Base-by-base conservation (phyloP, 1,140 invertebrate species). In the Phortica variegata region DNA sequence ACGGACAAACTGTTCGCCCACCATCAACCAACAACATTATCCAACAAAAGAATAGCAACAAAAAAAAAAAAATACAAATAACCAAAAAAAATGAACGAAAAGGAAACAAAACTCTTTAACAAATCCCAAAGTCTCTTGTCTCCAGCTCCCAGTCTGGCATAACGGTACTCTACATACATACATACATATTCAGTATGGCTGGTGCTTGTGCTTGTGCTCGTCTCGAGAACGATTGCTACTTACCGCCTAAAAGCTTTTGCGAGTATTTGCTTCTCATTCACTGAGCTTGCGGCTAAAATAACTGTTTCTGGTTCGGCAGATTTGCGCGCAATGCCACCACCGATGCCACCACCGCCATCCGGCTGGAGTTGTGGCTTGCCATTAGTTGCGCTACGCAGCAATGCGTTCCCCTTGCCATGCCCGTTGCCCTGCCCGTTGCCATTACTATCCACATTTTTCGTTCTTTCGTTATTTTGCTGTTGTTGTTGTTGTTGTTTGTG, bases 191-290 rank as follows among this genome's bases (percentile, higher is more conserved):
- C n/a, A n/a, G n/a, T n/a, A n/a, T n/a, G n/a, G n/a, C n/a, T n/a
- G n/a, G n/a, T n/a, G n/a, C n/a, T n/a, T n/a, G n/a, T n/a, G n/a
- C n/a, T n/a, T n/a, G n/a, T n/a, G n/a, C n/a, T n/a, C n/a, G n/a
- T n/a, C n/a, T n/a, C n/a, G n/a, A n/a, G n/a, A n/a, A n/a, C n/a
- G n/a, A n/a, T n/a, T 17, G 40, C 31, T 57, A 65, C 71, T 73
- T 55, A 74, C 71, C 66, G 63, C 60, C 72, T 75, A 56, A 75
- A 74, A 57, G 68, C 72, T 54, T 74, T 75, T 37, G 63, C 68
- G 23, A 75, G 59, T 62, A 75, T 74, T 65, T 75, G 61, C 54
- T 72, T 70, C 65, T 75, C 72, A 49, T 72, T 72, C 52, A 66
- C 65, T 54, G 74, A 74, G 62, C 71, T 75, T 52, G 65, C 62